Evolutionary conservation across 2,113 vertebrate species (phyloP).

Genomic region (Aplodontia rufa): DNA sequence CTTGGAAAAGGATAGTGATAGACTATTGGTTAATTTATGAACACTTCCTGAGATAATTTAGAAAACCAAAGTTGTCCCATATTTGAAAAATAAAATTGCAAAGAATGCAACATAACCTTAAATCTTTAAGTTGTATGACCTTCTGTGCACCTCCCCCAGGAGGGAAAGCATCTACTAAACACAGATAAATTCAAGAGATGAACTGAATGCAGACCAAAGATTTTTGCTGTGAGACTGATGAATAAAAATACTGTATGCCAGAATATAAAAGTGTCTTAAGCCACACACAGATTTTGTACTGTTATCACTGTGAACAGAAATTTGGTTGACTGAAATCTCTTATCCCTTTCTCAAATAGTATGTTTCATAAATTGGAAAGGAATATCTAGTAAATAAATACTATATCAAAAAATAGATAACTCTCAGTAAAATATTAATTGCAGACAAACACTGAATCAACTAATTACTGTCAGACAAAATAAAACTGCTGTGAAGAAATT

Average conservation of each 20-base stretch:
- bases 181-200: background rate
- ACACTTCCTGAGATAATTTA: background rate
- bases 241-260: background rate
- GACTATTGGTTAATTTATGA: background rate
- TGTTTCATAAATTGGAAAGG: background rate
- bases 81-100: conserved; percentile 22
- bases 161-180: background rate
- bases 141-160: background rate
- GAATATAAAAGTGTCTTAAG: background rate
- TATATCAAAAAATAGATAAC: background rate
- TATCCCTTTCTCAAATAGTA: background rate
- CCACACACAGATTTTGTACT: background rate
- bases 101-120: background rate
- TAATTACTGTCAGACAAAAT: background rate
- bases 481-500: background rate
- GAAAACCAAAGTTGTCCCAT: background rate
- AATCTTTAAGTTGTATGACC: background rate
- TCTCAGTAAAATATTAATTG: conserved; percentile 1
- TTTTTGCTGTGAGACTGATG: background rate
- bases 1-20: background rate
- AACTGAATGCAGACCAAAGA: background rate
- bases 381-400: background rate
- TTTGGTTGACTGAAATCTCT: background rate
- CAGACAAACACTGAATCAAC: background rate
- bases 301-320: background rate